Conservation (phyloP, 2,888 invertebrate genomes). For the Andrena flavipes region DNA sequence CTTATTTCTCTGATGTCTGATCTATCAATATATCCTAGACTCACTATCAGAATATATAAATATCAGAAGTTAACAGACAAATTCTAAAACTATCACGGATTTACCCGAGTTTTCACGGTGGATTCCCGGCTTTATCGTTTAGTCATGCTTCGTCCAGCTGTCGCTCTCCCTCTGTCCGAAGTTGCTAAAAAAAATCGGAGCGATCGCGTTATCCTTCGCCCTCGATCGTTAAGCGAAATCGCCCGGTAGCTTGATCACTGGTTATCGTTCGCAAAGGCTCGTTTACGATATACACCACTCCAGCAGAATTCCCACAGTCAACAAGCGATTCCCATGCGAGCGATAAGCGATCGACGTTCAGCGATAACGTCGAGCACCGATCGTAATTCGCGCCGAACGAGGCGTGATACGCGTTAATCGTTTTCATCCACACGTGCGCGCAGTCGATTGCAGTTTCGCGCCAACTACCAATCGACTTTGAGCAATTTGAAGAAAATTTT, state of each 20-base stretch:
- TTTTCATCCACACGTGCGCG: neutral
- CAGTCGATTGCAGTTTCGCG: neutral
- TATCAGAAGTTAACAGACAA: too few relatives aligned
- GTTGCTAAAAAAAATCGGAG: neutral
- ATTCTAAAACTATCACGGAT: too few relatives aligned
- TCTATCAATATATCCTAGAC: too few relatives aligned
- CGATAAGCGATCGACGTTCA: slow-evolving; percentile 6
- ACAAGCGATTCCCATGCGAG: neutral
- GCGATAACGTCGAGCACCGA: neutral
- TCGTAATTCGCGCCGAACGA: neutral
- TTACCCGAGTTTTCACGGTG: too few relatives aligned
- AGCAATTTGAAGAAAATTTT: neutral
- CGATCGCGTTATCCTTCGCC: neutral
- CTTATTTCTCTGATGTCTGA: too few relatives aligned
- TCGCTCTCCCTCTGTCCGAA: too few relatives aligned
- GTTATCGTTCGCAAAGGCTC: slow-evolving; percentile 4
- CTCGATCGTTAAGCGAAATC: slow-evolving; percentile 7
- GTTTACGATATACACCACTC: neutral
- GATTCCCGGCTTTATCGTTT: too few relatives aligned
- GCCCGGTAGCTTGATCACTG: neutral
- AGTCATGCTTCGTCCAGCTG: too few relatives aligned
- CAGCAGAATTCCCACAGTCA: slow-evolving; percentile 25
- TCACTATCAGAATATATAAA: too few relatives aligned
- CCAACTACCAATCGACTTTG: neutral
- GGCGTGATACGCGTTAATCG: neutral